A percentile compares a stretch with the other conserved stretches of the same genome.
These are phyloP conservation scores for Xylota sylvarum DNA, from an alignment of 2,888 invertebrate species.

Conservation along the genomic window DNA sequence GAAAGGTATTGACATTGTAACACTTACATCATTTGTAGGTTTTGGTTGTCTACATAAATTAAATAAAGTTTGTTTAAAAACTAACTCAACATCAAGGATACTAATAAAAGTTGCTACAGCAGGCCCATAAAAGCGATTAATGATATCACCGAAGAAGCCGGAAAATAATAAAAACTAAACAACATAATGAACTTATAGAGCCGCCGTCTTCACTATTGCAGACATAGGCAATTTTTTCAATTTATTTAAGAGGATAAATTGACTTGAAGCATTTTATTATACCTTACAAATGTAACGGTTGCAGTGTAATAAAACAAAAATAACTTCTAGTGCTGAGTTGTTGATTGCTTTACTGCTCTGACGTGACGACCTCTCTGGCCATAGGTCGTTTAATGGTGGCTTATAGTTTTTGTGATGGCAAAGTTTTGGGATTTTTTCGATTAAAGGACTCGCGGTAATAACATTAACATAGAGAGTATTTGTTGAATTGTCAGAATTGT, in stretches of 20 bases:
- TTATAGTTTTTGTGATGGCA: slow-evolving; percentile 1
- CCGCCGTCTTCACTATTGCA: background rate
- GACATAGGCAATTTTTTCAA: slow-evolving; percentile 4
- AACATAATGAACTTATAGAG: background rate
- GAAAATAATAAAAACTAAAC: background rate
- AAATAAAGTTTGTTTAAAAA: background rate
- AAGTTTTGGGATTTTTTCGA: background rate
- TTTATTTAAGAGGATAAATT: slow-evolving; percentile 1
- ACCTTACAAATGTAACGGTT: slow-evolving; percentile 17
- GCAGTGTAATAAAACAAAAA: slow-evolving; percentile 9
- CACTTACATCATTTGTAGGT: background rate
- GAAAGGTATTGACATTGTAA: background rate
- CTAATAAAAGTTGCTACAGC: background rate
- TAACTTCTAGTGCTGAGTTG: slow-evolving; percentile 14
- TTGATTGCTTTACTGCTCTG: slow-evolving; percentile 11
- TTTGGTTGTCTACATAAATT: no score
- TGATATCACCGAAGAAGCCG: background rate
- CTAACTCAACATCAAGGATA: background rate
- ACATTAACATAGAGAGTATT: background rate
- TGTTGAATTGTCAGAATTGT: background rate
- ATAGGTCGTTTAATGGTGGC: background rate
- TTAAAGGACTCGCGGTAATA: background rate
- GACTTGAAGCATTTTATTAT: slow-evolving; percentile 11
- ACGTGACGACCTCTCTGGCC: slow-evolving; percentile 3
- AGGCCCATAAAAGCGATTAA: background rate